Evolutionary conservation across 2,888 invertebrate species (phyloP), one percentile per base, ranked within the genome.

Genomic region (Poecilus cupreus): DNA sequence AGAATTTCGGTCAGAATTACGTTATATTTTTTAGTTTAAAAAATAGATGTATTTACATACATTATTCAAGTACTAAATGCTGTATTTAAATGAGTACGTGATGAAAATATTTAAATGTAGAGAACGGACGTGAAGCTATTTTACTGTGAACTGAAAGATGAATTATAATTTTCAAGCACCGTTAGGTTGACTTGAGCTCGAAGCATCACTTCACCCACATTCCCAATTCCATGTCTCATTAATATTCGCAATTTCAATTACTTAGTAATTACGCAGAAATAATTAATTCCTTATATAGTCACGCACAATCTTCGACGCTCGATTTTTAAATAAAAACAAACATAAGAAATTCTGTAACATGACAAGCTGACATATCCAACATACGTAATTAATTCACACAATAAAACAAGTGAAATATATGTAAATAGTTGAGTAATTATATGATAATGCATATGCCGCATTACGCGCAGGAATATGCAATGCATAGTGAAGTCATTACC

Each of bases 341-440:
- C 32, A 32, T 32, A 32, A 32, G 32, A 32, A 32, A 32, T 32
- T 32, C 10, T 54, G 22, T 60, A 13, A 24, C 22, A 60, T 60
- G 60, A 60, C 60, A 60, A 13, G 22, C 13, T 60, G 60, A 60
- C 60, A 60, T 60, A 60, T 26, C 5, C 26, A 1, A 22, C 24
- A 60, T 60, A 22, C 13, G 22, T 26, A 60, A 60, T 60, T 60
- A 60, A 26, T 60, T 24, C 26, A 1, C 26, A 60, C 22, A 60
- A 24, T 26, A 60, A 54, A 54, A 54, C 54, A 22, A 54, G 11
- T 11, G 13, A 46, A 46, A 72, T 72, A 43, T 72, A 72, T 72
- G 72, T 72, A 72, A 72, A 72, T 72, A 72, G 13, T 8, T 18
- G 6, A 10, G 22, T 72, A 72, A 72, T 72, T 72, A 72, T 72